These are phyloP conservation scores for Pseudocheirus occidentalis DNA, from an alignment of 2,797 vertebrate genomes.

Conservation along the genomic window DNA sequence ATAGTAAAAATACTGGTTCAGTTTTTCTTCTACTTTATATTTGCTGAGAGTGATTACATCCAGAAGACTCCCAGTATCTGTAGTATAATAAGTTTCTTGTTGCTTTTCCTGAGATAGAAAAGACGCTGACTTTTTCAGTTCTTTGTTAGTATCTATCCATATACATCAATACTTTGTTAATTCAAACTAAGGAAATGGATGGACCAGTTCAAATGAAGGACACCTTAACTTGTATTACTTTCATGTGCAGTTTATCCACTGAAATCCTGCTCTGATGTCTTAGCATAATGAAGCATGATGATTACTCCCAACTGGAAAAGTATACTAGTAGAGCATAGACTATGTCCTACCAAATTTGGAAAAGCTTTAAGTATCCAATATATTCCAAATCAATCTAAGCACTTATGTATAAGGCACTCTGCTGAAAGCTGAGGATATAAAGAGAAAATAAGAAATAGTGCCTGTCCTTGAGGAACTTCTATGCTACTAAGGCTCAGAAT, in stretches of 20 bases:
- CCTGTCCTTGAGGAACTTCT: neutral
- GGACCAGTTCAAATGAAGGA: conserved; percentile 13
- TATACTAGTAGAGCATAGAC: neutral
- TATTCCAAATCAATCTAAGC: neutral
- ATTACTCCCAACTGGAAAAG: neutral
- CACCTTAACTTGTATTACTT: conserved; percentile 32
- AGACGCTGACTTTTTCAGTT: conserved; percentile 41
- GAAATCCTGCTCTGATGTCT: neutral
- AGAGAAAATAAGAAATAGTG: neutral
- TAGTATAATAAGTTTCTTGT: conserved; percentile 67
- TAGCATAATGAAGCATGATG: neutral
- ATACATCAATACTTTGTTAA: conserved; percentile 56
- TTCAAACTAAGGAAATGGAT: conserved; percentile 43
- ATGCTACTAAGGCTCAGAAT: neutral
- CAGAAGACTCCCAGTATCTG: conserved; percentile 69
- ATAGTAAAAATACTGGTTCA: conserved; percentile 41
- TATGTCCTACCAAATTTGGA: neutral
- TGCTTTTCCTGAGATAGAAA: conserved; percentile 39
- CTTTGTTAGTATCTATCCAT: conserved; percentile 40
- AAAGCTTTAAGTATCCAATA: neutral
- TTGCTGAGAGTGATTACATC: conserved; percentile 61
- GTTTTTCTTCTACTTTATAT: conserved; percentile 70
- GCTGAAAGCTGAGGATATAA: neutral
- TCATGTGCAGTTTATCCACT: neutral
- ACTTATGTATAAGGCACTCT: neutral